Conservation (phyloP, 2,888 invertebrate species). For the Drosophila bunnanda region DNA sequence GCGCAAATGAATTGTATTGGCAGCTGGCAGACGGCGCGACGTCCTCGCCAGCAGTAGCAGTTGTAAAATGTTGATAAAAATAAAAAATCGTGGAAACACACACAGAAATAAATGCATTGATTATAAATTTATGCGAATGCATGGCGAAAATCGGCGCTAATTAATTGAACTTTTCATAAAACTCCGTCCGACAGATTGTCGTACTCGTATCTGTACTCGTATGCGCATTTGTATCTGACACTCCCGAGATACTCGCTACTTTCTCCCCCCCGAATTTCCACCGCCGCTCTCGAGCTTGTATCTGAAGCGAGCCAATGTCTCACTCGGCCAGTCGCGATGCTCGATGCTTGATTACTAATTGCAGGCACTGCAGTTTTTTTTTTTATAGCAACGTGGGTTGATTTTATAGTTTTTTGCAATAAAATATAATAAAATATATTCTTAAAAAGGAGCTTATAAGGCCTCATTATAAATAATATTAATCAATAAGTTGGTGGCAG, state of each 20-base stretch:
- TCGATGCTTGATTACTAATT: slow-evolving; percentile 78
- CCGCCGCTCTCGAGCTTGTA: slow-evolving; percentile 29
- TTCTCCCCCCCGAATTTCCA: slow-evolving; percentile 38
- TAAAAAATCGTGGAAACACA: not conserved
- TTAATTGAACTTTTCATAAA: slow-evolving; percentile 79
- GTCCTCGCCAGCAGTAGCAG: slow-evolving; percentile 17
- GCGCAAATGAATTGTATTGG: slow-evolving; percentile 78
- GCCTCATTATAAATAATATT: not conserved
- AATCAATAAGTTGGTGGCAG: accelerated
- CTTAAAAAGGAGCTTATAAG: not conserved
- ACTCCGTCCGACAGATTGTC: slow-evolving; percentile 52
- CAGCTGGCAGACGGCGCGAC: slow-evolving; percentile 67
- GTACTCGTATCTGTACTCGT: slow-evolving; percentile 51
- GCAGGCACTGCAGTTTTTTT: slow-evolving; percentile 54
- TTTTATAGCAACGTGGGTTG: slow-evolving; percentile 38
- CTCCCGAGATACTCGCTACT: slow-evolving; percentile 58
- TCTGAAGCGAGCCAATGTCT: slow-evolving; percentile 59
- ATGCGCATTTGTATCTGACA: slow-evolving; percentile 53
- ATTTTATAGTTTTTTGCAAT: not conserved
- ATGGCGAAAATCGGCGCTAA: slow-evolving; percentile 63
- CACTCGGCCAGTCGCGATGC: slow-evolving; percentile 50
- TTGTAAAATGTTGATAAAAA: slow-evolving; percentile 18
- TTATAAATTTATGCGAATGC: slow-evolving; percentile 68
- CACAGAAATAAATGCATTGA: slow-evolving; percentile 49
- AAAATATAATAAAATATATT: not conserved